These are phyloP conservation scores for Sarcophaga variegata DNA, from an alignment of 2,888 invertebrate genomes.

Conservation along the genomic window DNA sequence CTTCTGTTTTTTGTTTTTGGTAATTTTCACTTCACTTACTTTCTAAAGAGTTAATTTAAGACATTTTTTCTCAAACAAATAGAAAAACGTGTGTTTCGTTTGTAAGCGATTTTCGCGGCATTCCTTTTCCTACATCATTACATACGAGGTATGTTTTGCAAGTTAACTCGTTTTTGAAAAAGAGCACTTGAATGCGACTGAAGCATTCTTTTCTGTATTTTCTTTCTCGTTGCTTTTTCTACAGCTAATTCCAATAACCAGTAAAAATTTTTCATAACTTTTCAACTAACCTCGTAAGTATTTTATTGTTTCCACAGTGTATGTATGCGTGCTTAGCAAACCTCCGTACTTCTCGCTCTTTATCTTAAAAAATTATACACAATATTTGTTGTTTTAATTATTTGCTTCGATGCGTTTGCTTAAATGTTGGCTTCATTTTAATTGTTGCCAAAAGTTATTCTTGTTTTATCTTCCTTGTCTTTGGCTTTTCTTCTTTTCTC, in stretches of 20 bases:
- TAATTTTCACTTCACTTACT: slow-evolving; percentile 71
- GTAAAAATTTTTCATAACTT: too few relatives aligned
- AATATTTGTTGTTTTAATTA: slow-evolving; percentile 65
- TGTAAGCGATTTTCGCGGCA: slow-evolving; percentile 67
- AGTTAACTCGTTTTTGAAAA: too few relatives aligned
- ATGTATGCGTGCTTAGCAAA: slow-evolving; percentile 33
- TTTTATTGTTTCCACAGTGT: too few relatives aligned
- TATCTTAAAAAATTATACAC: neutral
- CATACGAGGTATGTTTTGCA: too few relatives aligned
- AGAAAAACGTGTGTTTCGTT: slow-evolving; percentile 50
- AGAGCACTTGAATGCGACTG: too few relatives aligned
- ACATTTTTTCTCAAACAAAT: slow-evolving; percentile 71
- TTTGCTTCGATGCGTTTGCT: slow-evolving; percentile 62
- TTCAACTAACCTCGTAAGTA: too few relatives aligned
- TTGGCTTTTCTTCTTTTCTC: neutral
- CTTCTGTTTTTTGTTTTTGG: slow-evolving; percentile 23
- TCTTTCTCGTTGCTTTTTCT: slow-evolving; percentile 4
- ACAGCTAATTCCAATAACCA: too few relatives aligned
- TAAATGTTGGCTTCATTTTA: slow-evolving; percentile 54
- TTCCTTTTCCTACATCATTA: slow-evolving; percentile 19
- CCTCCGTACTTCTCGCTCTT: neutral
- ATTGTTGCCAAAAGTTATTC: slow-evolving; percentile 61
- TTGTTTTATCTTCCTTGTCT: slow-evolving; percentile 27
- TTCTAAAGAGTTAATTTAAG: slow-evolving; percentile 77
- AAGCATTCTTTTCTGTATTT: too few relatives aligned